Percentiles rank a stretch among this genome's conserved stretches.
Evolutionary conservation across 2,888 invertebrate species (phyloP).

Genomic region (Drosophila leonis): DNA sequence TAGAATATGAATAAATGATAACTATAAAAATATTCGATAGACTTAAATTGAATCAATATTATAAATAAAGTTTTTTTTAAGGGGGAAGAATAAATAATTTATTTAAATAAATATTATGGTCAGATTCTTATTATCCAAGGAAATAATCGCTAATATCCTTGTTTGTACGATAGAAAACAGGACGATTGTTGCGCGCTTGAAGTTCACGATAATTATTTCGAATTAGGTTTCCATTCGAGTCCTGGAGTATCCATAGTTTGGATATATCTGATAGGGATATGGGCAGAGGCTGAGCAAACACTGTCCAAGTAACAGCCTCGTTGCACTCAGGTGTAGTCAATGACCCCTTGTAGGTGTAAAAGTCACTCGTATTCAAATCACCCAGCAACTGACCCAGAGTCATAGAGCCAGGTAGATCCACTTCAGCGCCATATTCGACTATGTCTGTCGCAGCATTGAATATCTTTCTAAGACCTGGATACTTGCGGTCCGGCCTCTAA

Average conservation of each 20-base stretch:
- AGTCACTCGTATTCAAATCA: constrained; percentile 72
- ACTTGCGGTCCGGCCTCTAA: constrained; percentile 59
- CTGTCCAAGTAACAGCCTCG: constrained; percentile 90
- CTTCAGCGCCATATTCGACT: constrained; percentile 52
- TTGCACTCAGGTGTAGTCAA: constrained; percentile 91
- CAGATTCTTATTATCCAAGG: not conserved
- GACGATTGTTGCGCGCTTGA: constrained; percentile 62
- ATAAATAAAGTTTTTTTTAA: not conserved
- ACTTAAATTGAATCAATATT: not conserved
- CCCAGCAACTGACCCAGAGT: constrained; percentile 77
- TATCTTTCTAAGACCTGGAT: constrained; percentile 70
- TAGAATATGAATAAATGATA: not conserved
- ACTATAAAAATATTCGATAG: not conserved
- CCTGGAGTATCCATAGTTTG: constrained; percentile 69
- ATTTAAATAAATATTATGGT: not conserved
- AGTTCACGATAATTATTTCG: constrained; percentile 68
- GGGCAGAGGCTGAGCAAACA: constrained; percentile 87
- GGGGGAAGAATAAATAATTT: not conserved
- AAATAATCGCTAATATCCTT: constrained; percentile 13
- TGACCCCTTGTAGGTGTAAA: constrained; percentile 87
- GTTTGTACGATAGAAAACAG: constrained; percentile 46
- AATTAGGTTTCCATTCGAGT: constrained; percentile 48
- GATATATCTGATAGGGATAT: constrained; percentile 76
- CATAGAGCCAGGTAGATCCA: constrained; percentile 49
- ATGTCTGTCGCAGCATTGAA: constrained; percentile 60